A percentile compares a stretch with the other conserved stretches of the same genome.
Evolutionary conservation across 2,113 vertebrate genomes (phyloP).

Genomic region (human (Homo sapiens)): GRCh38 chr2:165803001-165803500

Average conservation of each 20-base stretch:
- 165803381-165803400: neutral
- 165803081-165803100: neutral
- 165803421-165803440: neutral
- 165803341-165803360: neutral
- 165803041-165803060: neutral
- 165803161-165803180: neutral
- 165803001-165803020: neutral
- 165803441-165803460: neutral
- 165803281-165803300: neutral
- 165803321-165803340: neutral
- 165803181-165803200: neutral
- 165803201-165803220: neutral
- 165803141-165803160: neutral
- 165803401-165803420: neutral
- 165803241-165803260: neutral
- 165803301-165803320: slow-evolving; percentile 22
- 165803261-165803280: slow-evolving; percentile 25
- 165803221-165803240: neutral
- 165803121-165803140: neutral
- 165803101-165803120: neutral
- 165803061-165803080: neutral
- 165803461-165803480: neutral
- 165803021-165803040: neutral
- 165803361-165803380: neutral
- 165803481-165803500: neutral